Conservation (phyloP, 1,140 invertebrate species). For the Eumeta japonica region DNA sequence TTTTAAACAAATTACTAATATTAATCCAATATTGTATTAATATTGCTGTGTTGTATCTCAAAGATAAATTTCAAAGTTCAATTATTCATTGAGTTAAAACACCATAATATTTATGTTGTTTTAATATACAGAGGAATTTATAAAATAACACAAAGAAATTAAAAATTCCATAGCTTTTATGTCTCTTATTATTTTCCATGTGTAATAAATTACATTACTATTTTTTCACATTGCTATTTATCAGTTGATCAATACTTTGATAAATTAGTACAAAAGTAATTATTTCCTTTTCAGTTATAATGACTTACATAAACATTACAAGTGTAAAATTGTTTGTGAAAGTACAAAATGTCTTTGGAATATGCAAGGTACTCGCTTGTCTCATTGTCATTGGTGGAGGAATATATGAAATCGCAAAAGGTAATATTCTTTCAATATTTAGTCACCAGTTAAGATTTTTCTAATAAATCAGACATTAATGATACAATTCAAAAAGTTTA, state of each 20-base stretch:
- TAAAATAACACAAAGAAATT: constrained; percentile 11
- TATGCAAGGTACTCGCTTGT: constrained; percentile 82
- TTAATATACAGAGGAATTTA: no score
- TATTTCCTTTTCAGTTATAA: constrained; percentile 68
- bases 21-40: no score
- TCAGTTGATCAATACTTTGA: constrained; percentile 3
- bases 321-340: constrained; percentile 87
- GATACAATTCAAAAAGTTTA: no score
- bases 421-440: constrained; percentile 41
- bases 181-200: no score
- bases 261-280: constrained; percentile 1
- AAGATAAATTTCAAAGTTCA: no score
- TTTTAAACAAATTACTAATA: no score
- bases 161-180: constrained; percentile 9
- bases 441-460: constrained; percentile 7
- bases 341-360: constrained; percentile 86
- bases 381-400: constrained; percentile 81
- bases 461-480: no score
- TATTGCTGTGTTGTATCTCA: no score
- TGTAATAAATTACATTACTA: no score
- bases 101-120: no score
- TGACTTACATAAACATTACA: constrained; percentile 85
- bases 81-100: no score
- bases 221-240: no score
- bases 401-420: constrained; percentile 70